These are phyloP conservation scores for Asarcornis scutulata DNA, from an alignment of 2,113 vertebrate species.

Conservation along the genomic window DNA sequence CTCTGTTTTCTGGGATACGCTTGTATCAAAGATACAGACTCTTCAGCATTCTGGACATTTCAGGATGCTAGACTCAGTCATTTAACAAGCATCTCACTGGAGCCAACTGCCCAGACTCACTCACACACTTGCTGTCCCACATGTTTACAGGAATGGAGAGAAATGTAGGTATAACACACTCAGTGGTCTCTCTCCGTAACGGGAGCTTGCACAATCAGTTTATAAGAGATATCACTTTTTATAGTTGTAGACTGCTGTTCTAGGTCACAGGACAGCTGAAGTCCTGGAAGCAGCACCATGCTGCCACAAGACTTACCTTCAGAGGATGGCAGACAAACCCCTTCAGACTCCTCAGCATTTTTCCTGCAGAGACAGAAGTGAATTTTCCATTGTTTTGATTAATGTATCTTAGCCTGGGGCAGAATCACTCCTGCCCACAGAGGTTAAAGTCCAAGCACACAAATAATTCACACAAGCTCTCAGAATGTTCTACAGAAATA, in stretches of 20 bases:
- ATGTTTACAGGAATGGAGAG: background rate
- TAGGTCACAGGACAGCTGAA: background rate
- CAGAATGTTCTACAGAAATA: background rate
- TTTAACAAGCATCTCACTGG: background rate
- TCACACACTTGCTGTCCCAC: rapidly evolving
- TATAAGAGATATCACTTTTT: background rate
- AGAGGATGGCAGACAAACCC: background rate
- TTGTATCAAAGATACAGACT: background rate
- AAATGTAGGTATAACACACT: rapidly evolving
- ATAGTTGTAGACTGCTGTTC: background rate
- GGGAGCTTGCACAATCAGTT: background rate
- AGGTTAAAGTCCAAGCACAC: background rate
- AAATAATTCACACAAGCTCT: background rate
- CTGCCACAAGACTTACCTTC: conserved; percentile 48
- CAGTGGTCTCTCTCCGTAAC: rapidly evolving
- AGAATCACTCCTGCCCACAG: background rate
- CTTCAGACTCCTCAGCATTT: conserved; percentile 68
- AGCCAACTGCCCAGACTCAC: background rate
- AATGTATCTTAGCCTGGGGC: background rate
- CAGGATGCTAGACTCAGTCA: background rate
- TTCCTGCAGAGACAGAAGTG: conserved; percentile 9
- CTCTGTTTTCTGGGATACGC: background rate
- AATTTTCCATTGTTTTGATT: background rate
- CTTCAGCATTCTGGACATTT: background rate
- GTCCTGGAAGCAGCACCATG: background rate